phyloP scores from a whole-genome alignment of 2,113 vertebrate species.

The Eulemur rufifrons region DNA sequence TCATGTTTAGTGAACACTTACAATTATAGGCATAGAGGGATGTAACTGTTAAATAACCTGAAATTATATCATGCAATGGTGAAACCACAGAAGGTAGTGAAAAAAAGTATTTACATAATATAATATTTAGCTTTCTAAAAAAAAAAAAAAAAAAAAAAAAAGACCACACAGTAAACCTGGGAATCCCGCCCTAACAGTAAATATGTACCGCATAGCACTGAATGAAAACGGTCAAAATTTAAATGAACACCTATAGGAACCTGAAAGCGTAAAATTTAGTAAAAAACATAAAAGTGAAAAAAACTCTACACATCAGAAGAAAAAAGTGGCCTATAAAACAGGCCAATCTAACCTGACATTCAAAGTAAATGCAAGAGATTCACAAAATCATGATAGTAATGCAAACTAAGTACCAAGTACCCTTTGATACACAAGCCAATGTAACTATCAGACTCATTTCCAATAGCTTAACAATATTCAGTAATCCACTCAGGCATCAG shows the following conservation, averaged over 20 bases:
- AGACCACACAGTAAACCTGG: slow-evolving; percentile 68
- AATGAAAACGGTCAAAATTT: slow-evolving; percentile 73
- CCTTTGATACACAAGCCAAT: slow-evolving; percentile 85
- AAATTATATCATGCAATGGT: slow-evolving; percentile 72
- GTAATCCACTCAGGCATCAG: slow-evolving; percentile 69
- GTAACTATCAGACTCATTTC: slow-evolving; percentile 84
- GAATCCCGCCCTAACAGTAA: slow-evolving; percentile 83
- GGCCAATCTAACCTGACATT: slow-evolving; percentile 87
- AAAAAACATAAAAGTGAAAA: slow-evolving; percentile 79
- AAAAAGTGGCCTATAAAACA: slow-evolving; percentile 88
- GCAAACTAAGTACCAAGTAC: slow-evolving; percentile 86
- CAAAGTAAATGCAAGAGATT: slow-evolving; percentile 87
- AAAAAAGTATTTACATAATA: slow-evolving; percentile 78
- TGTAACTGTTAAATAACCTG: slow-evolving; percentile 71
- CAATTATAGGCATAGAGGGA: slow-evolving; percentile 67
- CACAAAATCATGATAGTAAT: slow-evolving; percentile 86
- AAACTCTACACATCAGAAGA: slow-evolving; percentile 69
- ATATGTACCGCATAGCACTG: slow-evolving; percentile 80
- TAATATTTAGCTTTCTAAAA: slow-evolving; percentile 68
- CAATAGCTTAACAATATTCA: slow-evolving; percentile 73
- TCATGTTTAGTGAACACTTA: slow-evolving; percentile 58
- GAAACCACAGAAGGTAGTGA: slow-evolving; percentile 72
- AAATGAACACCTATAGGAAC: slow-evolving; percentile 78
- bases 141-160: slow-evolving; percentile 45
- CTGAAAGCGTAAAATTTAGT: slow-evolving; percentile 78